These are phyloP conservation scores for Cryptoblepharus egeriae DNA, from an alignment of 2,797 vertebrate species.

Conservation along the genomic window DNA sequence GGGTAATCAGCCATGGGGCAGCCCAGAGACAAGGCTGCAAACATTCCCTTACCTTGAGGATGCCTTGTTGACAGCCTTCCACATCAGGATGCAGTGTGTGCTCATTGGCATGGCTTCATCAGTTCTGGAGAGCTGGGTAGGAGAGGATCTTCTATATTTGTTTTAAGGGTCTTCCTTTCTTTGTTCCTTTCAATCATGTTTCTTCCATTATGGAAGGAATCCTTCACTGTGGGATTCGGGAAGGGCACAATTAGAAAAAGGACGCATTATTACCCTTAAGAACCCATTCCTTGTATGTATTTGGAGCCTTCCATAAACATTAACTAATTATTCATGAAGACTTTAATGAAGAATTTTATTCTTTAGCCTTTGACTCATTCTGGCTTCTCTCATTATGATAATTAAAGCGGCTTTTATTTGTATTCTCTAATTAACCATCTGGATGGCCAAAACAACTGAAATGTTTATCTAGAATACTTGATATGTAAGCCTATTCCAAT, in stretches of 20 bases:
- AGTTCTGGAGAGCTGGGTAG: no score
- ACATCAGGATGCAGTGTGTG: no score
- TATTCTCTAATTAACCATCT: conserved; percentile 33
- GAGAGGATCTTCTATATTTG: no score
- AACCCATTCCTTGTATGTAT: neutral
- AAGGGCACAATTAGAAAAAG: neutral
- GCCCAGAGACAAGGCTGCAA: no score
- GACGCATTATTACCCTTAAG: neutral
- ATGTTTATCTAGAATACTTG: conserved; percentile 42
- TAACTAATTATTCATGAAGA: conserved; percentile 42
- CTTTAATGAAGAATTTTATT: conserved; percentile 49
- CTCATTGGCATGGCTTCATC: no score
- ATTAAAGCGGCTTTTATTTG: conserved; percentile 58
- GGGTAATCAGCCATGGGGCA: no score
- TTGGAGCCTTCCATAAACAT: conserved; percentile 27
- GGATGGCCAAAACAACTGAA: conserved; percentile 47
- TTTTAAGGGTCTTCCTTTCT: no score
- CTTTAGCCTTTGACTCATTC: conserved; percentile 33
- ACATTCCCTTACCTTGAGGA: no score
- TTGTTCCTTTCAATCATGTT: no score
- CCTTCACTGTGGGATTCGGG: neutral
- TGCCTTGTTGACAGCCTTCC: no score
- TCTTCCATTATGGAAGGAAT: neutral
- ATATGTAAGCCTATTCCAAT: conserved; percentile 1
- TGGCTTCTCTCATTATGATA: conserved; percentile 48